phyloP scores from a whole-genome alignment of 2,888 invertebrate species.

The Sympetrum striolatum region DNA sequence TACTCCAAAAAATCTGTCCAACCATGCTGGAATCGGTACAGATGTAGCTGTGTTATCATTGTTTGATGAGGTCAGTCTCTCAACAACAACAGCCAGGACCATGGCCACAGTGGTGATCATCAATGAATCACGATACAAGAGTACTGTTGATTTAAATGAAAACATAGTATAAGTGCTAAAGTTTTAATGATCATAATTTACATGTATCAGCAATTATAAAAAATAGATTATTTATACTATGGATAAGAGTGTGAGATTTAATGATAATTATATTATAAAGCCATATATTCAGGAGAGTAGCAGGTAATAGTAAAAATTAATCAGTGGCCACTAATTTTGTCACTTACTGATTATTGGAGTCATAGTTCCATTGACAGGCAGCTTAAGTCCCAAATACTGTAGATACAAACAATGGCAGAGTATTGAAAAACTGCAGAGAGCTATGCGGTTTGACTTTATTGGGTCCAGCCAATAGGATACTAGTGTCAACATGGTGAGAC shows the following conservation, averaged over 20 bases:
- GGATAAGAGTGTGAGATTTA: too few relatives aligned
- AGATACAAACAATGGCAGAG: conserved; percentile 68
- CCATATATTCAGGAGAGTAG: too few relatives aligned
- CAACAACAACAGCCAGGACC: not conserved
- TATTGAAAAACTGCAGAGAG: conserved; percentile 67
- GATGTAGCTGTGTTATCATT: not conserved
- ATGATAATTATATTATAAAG: too few relatives aligned
- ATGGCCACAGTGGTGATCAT: not conserved
- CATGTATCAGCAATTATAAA: not conserved
- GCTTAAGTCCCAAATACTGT: conserved; percentile 66
- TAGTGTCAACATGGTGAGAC: conserved; percentile 60
- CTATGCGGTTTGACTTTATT: conserved; percentile 64
- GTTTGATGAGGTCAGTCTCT: not conserved
- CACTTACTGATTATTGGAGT: conserved; percentile 66
- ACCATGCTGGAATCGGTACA: not conserved
- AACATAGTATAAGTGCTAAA: not conserved
- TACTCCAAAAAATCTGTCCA: not conserved
- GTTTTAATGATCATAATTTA: not conserved
- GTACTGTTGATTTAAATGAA: not conserved
- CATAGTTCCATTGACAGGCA: conserved; percentile 68
- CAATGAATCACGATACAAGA: conserved; percentile 3
- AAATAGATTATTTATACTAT: too few relatives aligned
- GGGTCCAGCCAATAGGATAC: conserved; percentile 67
- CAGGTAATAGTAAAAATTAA: too few relatives aligned
- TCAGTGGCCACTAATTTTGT: not conserved